phyloP scores from a whole-genome alignment of 92 coral and sea anemone species.

The Paramuricea clavata region DNA sequence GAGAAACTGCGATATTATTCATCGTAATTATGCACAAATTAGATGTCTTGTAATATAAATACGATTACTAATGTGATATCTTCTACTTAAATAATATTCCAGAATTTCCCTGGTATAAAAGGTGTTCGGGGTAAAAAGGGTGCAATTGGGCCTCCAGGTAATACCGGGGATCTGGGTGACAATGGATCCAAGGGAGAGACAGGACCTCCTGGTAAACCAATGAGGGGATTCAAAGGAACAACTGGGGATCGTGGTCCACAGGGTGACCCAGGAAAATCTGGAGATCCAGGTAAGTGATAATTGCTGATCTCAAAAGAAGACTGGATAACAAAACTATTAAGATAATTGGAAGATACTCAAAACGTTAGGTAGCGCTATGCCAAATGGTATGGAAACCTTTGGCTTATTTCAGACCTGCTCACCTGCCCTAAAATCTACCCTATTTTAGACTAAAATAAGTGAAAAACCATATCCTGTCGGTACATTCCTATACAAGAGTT shows the following conservation, averaged over 20 bases:
- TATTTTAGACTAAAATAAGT: no score
- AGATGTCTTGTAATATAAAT: no score
- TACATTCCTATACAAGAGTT: no score
- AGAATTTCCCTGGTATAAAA: constrained; percentile 77
- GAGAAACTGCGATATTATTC: background rate
- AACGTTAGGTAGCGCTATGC: no score
- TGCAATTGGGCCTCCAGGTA: constrained; percentile 70
- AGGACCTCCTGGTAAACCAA: constrained; percentile 64
- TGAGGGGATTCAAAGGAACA: constrained; percentile 37
- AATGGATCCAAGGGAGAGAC: constrained; percentile 75
- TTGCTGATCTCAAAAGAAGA: background rate
- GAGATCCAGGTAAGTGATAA: constrained; percentile 69
- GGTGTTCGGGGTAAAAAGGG: constrained; percentile 74
- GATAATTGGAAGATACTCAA: background rate
- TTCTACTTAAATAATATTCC: background rate
- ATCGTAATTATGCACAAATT: background rate
- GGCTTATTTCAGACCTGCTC: no score
- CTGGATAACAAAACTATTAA: background rate
- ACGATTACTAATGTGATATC: no score
- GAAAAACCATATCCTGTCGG: no score
- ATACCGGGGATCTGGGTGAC: constrained; percentile 67
- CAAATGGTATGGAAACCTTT: no score
- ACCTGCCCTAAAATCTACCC: no score
- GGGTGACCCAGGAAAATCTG: constrained; percentile 75
- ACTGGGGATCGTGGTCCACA: constrained; percentile 60